A percentile compares a stretch with the other conserved stretches of the same genome.
Evolutionary conservation across 2,113 vertebrate genomes (phyloP).

Genomic region (Dermatemys mawii): DNA sequence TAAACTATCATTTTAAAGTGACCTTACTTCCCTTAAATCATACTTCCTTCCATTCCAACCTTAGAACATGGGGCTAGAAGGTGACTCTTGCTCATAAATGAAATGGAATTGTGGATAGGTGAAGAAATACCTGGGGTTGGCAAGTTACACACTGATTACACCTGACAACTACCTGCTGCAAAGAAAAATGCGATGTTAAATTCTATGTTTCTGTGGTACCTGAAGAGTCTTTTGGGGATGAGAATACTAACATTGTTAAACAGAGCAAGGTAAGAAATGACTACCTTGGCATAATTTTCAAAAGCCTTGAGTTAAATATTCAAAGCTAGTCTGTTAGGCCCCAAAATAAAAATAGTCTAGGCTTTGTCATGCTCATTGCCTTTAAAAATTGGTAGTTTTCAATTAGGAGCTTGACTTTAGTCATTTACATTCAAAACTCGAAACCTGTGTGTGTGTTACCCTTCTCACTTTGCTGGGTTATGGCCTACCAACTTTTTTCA

Average conservation of each 20-base stretch:
- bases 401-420: neutral
- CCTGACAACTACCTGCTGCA: neutral
- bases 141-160: neutral
- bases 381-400: neutral
- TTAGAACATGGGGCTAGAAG: neutral
- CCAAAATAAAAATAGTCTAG: neutral
- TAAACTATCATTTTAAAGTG: neutral
- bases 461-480: neutral
- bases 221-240: too few species aligned
- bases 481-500: neutral
- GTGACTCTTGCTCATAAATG: neutral
- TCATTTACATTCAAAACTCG: neutral
- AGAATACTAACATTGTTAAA: too few species aligned
- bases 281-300: neutral
- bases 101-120: neutral
- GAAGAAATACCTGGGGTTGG: neutral
- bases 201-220: neutral
- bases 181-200: neutral
- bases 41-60: neutral
- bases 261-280: neutral
- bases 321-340: neutral
- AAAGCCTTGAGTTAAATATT: neutral
- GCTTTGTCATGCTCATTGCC: neutral
- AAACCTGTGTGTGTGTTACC: neutral
- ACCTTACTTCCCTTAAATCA: neutral